Percentiles rank a stretch among this genome's conserved stretches.
Conservation (phyloP, 1,140 invertebrate species). For the Solenopsis invicta region DNA sequence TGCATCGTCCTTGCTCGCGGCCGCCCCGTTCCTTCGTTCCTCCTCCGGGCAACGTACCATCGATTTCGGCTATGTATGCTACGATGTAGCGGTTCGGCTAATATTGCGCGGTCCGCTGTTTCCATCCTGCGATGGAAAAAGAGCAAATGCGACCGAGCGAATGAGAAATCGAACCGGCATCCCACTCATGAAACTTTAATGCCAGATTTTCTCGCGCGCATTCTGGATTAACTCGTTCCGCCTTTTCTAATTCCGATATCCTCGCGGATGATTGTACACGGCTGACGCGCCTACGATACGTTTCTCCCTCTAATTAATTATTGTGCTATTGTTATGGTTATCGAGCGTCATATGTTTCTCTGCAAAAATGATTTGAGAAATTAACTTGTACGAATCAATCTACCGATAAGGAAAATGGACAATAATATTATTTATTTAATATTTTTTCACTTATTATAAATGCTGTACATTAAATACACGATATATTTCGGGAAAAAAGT, state of each 20-base stretch:
- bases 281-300: not conserved
- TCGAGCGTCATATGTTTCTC: not conserved
- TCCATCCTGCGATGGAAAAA: constrained; percentile 42
- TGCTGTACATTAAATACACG: not conserved
- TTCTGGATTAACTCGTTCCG: constrained; percentile 6
- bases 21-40: constrained; percentile 16
- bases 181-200: constrained; percentile 63
- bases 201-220: constrained; percentile 47
- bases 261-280: not conserved
- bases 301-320: constrained; percentile 31
- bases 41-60: constrained; percentile 49
- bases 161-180: constrained; percentile 3
- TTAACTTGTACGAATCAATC: not conserved
- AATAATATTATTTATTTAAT: not conserved
- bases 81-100: constrained; percentile 26
- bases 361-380: not conserved
- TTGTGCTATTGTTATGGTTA: not conserved
- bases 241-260: not conserved
- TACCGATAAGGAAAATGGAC: not conserved
- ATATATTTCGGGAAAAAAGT: not conserved
- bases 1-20: constrained; percentile 40
- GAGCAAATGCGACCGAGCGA: not conserved
- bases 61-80: constrained; percentile 60
- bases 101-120: constrained; percentile 32
- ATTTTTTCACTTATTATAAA: not conserved